These are phyloP conservation scores for Eira barbara DNA, from an alignment of 2,113 vertebrate genomes.

Conservation along the genomic window DNA sequence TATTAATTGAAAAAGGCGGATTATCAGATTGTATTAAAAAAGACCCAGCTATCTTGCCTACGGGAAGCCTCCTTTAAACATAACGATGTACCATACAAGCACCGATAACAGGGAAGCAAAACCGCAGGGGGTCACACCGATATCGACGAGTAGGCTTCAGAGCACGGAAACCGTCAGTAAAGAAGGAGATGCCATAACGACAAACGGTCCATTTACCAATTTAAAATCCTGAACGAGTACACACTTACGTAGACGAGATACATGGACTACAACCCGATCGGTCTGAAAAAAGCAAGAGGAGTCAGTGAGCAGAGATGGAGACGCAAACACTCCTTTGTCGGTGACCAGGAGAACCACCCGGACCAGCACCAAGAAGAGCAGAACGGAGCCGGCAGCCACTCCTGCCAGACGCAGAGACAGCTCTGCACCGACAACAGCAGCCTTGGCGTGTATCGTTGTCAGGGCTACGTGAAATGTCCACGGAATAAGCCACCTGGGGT, in stretches of 20 bases:
- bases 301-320: background rate
- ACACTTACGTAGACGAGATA: no score
- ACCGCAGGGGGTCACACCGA: background rate
- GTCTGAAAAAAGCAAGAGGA: background rate
- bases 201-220: background rate
- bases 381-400: accelerated
- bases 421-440: no score
- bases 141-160: background rate
- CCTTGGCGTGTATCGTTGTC: background rate
- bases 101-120: background rate
- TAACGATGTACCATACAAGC: no score
- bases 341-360: background rate
- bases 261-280: background rate
- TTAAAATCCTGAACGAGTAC: background rate
- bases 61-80: background rate
- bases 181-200: background rate
- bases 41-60: background rate
- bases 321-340: no score
- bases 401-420: accelerated
- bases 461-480: background rate
- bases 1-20: background rate
- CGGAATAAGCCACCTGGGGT: background rate
- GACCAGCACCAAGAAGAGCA: background rate
- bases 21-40: background rate
- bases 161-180: background rate